Evolutionary conservation across 2,888 invertebrate species (phyloP).

Genomic region (Ennomos erosarius): DNA sequence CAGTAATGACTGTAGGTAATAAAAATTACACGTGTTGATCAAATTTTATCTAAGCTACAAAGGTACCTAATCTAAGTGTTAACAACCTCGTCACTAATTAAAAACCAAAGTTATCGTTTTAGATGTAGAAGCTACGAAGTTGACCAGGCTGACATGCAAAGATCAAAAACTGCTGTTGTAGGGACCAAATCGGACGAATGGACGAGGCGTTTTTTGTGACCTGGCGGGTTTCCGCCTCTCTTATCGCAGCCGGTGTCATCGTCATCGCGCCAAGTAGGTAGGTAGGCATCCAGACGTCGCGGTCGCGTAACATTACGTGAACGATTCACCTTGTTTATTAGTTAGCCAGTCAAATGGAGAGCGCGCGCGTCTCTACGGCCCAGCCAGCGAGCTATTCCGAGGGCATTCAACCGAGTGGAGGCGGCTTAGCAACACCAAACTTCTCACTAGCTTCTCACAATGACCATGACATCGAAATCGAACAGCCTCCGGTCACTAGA

Average conservation of each 20-base stretch:
- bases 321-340: conserved; percentile 44
- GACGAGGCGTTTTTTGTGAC: background rate
- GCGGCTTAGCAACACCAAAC: conserved; percentile 67
- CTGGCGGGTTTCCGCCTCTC: background rate
- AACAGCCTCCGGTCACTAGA: conserved; percentile 82
- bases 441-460: conserved; percentile 66
- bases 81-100: conserved; percentile 46
- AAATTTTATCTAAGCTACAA: too few relatives aligned
- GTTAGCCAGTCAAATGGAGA: conserved; percentile 58
- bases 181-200: conserved; percentile 3
- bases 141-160: conserved; percentile 4
- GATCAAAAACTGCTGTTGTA: conserved; percentile 6
- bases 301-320: conserved; percentile 47
- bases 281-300: conserved; percentile 10
- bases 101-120: conserved; percentile 49
- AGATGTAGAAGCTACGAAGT: conserved; percentile 1
- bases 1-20: too few relatives aligned
- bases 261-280: conserved; percentile 25
- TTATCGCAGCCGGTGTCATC: conserved; percentile 5
- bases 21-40: too few relatives aligned
- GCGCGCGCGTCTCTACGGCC: conserved; percentile 52
- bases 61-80: conserved; percentile 24
- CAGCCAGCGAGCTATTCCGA: conserved; percentile 64
- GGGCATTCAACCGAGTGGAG: conserved; percentile 76
- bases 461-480: conserved; percentile 83